These are phyloP conservation scores for Chaenodraco wilsoni DNA, from an alignment of 2,797 vertebrate species.

Conservation along the genomic window DNA sequence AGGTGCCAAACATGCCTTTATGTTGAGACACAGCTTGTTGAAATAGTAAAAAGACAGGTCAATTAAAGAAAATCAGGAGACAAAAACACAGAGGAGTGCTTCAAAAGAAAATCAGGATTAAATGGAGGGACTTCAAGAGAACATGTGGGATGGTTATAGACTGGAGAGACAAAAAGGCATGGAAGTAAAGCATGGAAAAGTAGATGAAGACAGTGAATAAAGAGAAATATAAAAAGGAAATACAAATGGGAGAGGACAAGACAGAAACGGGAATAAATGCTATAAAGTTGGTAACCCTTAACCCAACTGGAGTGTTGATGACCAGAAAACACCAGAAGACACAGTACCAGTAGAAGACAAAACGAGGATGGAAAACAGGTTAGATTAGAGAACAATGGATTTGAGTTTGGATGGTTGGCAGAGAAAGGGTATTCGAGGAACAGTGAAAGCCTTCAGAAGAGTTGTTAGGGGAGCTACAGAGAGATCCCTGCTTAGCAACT, in stretches of 20 bases:
- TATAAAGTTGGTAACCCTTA: conserved; percentile 13
- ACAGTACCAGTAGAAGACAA: conserved; percentile 7
- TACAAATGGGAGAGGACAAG: not conserved
- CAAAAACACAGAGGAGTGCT: conserved; percentile 37
- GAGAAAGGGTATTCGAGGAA: conserved; percentile 26
- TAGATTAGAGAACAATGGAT: conserved; percentile 25
- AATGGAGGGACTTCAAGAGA: conserved; percentile 15
- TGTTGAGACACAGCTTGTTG: conserved; percentile 12
- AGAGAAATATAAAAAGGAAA: not conserved
- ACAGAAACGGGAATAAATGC: not conserved
- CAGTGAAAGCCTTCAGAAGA: conserved; percentile 36
- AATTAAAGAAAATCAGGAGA: conserved; percentile 37
- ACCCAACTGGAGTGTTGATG: not conserved
- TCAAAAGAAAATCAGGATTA: conserved; percentile 54
- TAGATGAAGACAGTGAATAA: not conserved
- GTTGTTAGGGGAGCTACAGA: conserved; percentile 43
- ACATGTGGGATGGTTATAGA: conserved; percentile 10
- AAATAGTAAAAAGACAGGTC: conserved; percentile 42
- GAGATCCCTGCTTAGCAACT: conserved; percentile 37
- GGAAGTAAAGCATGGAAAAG: not conserved
- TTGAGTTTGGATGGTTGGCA: conserved; percentile 30
- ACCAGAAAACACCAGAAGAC: not conserved
- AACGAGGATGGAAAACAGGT: conserved; percentile 11
- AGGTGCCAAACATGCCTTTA: conserved; percentile 12
- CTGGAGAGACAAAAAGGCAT: not conserved